Evolutionary conservation across 2,888 invertebrate species (phyloP).

Genomic region (Torymus texanus): DNA sequence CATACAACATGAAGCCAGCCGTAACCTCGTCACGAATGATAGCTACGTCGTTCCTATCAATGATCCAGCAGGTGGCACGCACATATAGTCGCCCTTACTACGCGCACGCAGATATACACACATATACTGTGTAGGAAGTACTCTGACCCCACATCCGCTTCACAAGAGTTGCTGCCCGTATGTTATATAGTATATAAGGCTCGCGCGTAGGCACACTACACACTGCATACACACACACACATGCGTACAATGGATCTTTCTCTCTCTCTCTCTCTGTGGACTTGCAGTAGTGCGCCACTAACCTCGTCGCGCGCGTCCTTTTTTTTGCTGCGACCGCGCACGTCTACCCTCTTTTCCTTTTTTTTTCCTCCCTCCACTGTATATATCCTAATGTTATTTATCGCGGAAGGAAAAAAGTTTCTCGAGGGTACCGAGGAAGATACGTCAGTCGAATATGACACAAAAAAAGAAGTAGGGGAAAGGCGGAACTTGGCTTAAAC

Average conservation of each 20-base stretch:
- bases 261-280: conserved; percentile 15
- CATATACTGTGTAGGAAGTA: conserved; percentile 72
- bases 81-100: not conserved
- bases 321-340: not conserved
- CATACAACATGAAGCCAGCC: no score
- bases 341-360: conserved; percentile 8
- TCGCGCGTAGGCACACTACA: conserved; percentile 6
- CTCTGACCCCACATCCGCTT: conserved; percentile 73
- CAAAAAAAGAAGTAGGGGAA: conserved; percentile 11
- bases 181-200: not conserved
- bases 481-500: conserved; percentile 28
- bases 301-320: conserved; percentile 18
- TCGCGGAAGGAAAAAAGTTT: conserved; percentile 36
- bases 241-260: not conserved
- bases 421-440: not conserved
- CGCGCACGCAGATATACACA: not conserved
- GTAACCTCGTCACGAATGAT: not conserved
- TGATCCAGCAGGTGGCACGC: conserved; percentile 46
- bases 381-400: conserved; percentile 42
- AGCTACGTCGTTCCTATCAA: not conserved
- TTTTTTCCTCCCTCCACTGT: conserved; percentile 12
- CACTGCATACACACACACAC: no score
- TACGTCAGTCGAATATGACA: conserved; percentile 27
- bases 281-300: conserved; percentile 40
- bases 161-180: conserved; percentile 38